phyloP scores from a whole-genome alignment of 1,140 invertebrate species.

The Musca vetustissima region DNA sequence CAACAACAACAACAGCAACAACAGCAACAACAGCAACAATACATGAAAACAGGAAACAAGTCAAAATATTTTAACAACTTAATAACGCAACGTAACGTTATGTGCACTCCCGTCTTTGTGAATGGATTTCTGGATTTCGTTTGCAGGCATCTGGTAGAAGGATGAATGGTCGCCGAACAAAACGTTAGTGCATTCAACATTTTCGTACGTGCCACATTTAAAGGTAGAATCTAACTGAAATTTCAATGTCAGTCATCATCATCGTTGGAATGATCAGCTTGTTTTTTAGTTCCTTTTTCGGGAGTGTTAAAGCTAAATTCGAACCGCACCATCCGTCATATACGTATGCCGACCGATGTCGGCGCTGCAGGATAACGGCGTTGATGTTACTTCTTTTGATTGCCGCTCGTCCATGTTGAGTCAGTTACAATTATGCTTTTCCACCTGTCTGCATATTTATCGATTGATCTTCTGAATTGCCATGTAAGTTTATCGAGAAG shows the following conservation, averaged over 20 bases:
- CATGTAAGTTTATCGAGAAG: slow-evolving; percentile 18
- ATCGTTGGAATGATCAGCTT: too few relatives aligned
- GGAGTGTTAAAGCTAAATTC: not conserved
- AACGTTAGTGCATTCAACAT: not conserved
- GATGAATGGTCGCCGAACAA: slow-evolving; percentile 1
- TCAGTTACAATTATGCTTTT: slow-evolving; percentile 25
- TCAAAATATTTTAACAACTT: slow-evolving; percentile 24
- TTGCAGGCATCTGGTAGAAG: slow-evolving; percentile 4
- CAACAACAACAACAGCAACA: too few relatives aligned
- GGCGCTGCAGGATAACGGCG: too few relatives aligned
- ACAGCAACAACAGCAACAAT: too few relatives aligned
- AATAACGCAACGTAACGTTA: not conserved
- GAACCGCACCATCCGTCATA: too few relatives aligned
- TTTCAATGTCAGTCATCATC: slow-evolving; percentile 2
- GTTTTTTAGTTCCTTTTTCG: not conserved
- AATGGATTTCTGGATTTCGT: not conserved
- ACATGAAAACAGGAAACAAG: too few relatives aligned
- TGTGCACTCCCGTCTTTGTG: not conserved
- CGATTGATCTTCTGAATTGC: slow-evolving; percentile 20
- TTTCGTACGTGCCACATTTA: slow-evolving; percentile 22
- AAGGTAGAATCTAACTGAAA: not conserved
- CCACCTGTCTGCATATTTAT: slow-evolving; percentile 26
- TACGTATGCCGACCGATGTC: too few relatives aligned
- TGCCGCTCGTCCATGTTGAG: not conserved
- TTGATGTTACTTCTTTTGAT: too few relatives aligned